Evolutionary conservation across 2,797 vertebrate species (phyloP).

Genomic region (Tenualosa thibaudeaui): DNA sequence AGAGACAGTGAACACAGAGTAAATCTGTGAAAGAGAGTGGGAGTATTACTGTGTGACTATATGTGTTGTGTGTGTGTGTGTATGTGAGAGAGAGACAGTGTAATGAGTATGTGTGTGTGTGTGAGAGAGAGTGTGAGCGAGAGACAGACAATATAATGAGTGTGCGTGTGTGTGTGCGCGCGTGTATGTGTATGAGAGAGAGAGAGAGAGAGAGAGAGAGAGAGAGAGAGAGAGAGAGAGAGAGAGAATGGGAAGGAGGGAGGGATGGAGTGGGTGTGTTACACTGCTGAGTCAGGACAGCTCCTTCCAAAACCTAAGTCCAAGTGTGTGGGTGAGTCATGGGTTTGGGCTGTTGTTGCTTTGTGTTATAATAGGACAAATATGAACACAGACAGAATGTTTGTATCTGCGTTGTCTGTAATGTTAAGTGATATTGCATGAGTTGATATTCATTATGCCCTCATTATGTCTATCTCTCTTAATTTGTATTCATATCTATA

Average conservation of each 20-base stretch:
- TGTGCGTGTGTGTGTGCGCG: neutral
- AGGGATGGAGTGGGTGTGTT: neutral
- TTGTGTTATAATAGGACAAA: neutral
- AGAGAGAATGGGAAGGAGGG: neutral
- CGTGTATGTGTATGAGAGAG: neutral
- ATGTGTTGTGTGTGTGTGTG: no score
- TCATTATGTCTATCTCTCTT: neutral
- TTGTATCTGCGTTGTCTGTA: neutral
- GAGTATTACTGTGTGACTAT: no score
- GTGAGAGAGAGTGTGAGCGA: neutral
- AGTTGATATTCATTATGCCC: neutral
- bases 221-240: constrained; percentile 19
- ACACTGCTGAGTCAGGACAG: neutral
- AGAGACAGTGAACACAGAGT: no score
- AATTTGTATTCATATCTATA: no score
- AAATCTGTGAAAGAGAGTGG: no score
- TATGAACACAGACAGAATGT: neutral
- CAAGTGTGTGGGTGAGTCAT: neutral
- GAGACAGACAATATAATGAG: neutral
- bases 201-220: neutral
- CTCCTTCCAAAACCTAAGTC: neutral
- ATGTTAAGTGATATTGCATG: neutral
- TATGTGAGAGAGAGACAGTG: neutral
- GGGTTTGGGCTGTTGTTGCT: neutral
- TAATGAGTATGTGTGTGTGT: neutral